Percentiles rank a stretch among this genome's conserved stretches.
These are phyloP conservation scores for Eumeta japonica DNA, from an alignment of 1,140 invertebrate species.

Conservation along the genomic window DNA sequence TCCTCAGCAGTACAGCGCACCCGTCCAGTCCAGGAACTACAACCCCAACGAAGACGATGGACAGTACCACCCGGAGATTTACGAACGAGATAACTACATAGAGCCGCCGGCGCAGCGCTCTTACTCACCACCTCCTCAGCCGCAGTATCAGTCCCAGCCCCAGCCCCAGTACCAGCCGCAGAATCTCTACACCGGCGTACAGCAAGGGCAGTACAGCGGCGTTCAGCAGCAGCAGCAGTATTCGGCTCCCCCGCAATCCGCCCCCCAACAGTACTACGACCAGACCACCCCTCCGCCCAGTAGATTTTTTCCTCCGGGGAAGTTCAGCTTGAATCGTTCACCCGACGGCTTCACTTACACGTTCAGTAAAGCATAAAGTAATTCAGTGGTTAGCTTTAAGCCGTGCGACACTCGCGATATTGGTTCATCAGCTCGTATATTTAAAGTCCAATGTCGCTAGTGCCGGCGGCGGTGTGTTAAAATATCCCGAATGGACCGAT, in stretches of 20 bases:
- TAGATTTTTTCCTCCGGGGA: slow-evolving; percentile 78
- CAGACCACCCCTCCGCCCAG: slow-evolving; percentile 67
- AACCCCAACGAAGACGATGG: slow-evolving; percentile 59
- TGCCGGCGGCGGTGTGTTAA: slow-evolving; percentile 28
- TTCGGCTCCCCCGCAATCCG: slow-evolving; percentile 30
- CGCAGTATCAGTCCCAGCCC: slow-evolving; percentile 41
- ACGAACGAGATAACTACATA: slow-evolving; percentile 43
- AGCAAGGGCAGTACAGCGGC: slow-evolving; percentile 44
- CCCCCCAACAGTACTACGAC: slow-evolving; percentile 52
- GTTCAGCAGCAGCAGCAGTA: slow-evolving; percentile 33
- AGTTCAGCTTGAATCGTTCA: slow-evolving; percentile 77
- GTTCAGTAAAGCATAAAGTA: slow-evolving; percentile 64
- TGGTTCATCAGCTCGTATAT: slow-evolving; percentile 15
- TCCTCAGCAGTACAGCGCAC: slow-evolving; percentile 48
- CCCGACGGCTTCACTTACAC: slow-evolving; percentile 81
- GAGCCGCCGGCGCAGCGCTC: slow-evolving; percentile 34
- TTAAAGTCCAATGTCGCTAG: slow-evolving; percentile 26
- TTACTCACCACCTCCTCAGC: slow-evolving; percentile 36
- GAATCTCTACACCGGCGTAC: slow-evolving; percentile 32
- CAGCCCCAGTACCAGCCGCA: slow-evolving; percentile 42
- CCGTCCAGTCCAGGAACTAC: slow-evolving; percentile 53
- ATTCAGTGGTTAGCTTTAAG: no score
- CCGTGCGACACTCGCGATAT: no score
- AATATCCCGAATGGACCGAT: slow-evolving; percentile 37
- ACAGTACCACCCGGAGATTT: slow-evolving; percentile 57